A percentile compares a stretch with the other conserved stretches of the same genome.
phyloP scores from a whole-genome alignment of 37 sponge, comb jelly and placozoan genomes.

The Oopsacas minuta region DNA sequence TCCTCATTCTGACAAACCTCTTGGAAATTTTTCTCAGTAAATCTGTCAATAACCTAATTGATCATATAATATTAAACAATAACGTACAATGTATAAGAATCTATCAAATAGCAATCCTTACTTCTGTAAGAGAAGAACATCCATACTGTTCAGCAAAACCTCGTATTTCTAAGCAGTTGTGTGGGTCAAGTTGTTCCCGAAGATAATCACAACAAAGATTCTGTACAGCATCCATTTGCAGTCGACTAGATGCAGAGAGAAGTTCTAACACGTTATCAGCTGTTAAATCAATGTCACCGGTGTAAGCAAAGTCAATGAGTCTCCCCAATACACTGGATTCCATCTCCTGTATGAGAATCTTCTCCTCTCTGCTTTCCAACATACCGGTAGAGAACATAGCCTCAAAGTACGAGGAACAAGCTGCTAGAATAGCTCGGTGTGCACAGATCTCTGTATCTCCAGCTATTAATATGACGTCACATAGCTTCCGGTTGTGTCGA shows the following conservation, averaged over 20 bases:
- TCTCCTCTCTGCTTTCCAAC: slow-evolving; percentile 55
- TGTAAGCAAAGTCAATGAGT: slow-evolving; percentile 80
- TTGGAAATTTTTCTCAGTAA: slow-evolving; percentile 49
- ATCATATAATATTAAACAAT: neutral
- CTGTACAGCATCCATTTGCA: slow-evolving; percentile 72
- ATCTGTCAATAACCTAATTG: slow-evolving; percentile 34
- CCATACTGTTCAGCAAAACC: slow-evolving; percentile 80
- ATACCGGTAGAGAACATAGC: slow-evolving; percentile 86
- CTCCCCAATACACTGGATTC: slow-evolving; percentile 46
- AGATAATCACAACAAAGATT: slow-evolving; percentile 86
- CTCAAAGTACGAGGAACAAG: slow-evolving; percentile 69
- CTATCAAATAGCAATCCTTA: neutral
- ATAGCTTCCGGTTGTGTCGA: slow-evolving; percentile 54
- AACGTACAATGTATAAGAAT: neutral
- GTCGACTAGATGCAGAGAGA: slow-evolving; percentile 70
- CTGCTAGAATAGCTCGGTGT: slow-evolving; percentile 73
- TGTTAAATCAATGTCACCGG: slow-evolving; percentile 60
- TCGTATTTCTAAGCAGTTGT: slow-evolving; percentile 81
- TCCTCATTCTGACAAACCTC: slow-evolving; percentile 53
- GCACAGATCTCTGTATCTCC: slow-evolving; percentile 46
- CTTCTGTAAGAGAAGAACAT: slow-evolving; percentile 48
- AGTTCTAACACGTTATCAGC: slow-evolving; percentile 87
- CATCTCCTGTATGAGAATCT: slow-evolving; percentile 69
- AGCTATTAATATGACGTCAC: slow-evolving; percentile 60
- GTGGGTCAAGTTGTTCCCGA: slow-evolving; percentile 71